phyloP scores from a whole-genome alignment of 1,140 invertebrate species.

The Pinna nobilis region DNA sequence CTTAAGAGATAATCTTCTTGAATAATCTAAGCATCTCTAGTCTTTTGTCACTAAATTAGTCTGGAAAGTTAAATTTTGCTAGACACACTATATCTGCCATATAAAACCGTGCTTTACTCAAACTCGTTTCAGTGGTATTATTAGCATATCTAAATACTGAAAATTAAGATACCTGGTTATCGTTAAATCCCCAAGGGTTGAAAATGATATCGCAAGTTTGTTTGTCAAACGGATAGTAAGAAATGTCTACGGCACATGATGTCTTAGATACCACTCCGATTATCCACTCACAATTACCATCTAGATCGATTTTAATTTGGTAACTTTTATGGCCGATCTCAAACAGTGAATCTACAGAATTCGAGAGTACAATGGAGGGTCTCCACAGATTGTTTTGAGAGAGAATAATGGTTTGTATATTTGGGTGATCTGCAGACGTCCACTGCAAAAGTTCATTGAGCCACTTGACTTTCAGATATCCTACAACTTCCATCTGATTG shows the following conservation, averaged over 20 bases:
- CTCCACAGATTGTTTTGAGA: constrained; percentile 37
- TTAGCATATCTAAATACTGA: not conserved
- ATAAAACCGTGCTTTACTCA: not conserved
- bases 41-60: not conserved
- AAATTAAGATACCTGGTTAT: constrained; percentile 24
- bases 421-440: not conserved
- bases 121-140: not conserved
- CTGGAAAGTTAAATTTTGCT: not conserved
- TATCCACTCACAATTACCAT: constrained; percentile 32
- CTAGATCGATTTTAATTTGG: constrained; percentile 25
- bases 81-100: not conserved
- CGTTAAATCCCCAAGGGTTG: constrained; percentile 34
- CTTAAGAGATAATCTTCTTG: no score
- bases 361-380: constrained; percentile 17
- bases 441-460: constrained; percentile 24
- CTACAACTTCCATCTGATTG: constrained; percentile 27
- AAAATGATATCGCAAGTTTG: constrained; percentile 30
- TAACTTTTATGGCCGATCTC: constrained; percentile 28
- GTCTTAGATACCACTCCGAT: constrained; percentile 34
- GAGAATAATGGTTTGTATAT: constrained; percentile 29
- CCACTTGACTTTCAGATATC: constrained; percentile 28
- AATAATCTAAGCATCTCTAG: no score
- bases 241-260: constrained; percentile 22
- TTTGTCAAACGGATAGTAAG: constrained; percentile 42
- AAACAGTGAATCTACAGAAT: constrained; percentile 25